A percentile compares a stretch with the other conserved stretches of the same genome.
phyloP scores from a whole-genome alignment of 2,113 vertebrate genomes.

The Thalassoma bifasciatum region DNA sequence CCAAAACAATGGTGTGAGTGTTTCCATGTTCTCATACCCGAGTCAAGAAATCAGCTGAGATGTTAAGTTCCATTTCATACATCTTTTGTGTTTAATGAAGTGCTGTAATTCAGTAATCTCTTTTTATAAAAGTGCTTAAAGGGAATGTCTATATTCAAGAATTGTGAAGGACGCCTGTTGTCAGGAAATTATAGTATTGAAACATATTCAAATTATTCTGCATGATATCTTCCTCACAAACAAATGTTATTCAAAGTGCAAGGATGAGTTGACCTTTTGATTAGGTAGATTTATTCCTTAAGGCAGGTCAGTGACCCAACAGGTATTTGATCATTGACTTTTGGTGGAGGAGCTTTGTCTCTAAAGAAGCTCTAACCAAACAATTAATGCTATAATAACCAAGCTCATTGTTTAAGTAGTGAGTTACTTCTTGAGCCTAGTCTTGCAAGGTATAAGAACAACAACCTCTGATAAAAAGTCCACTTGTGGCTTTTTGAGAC shows the following conservation, averaged over 20 bases:
- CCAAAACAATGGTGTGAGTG: constrained; percentile 6
- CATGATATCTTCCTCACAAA: background rate
- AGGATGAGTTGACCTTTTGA: background rate
- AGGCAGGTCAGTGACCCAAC: background rate
- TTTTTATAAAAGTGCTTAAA: no score
- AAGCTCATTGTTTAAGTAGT: background rate
- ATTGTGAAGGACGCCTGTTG: background rate
- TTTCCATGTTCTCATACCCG: background rate
- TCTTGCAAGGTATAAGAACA: no score
- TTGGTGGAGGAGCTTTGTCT: background rate
- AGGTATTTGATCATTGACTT: background rate
- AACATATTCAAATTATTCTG: background rate
- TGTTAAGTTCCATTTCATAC: background rate
- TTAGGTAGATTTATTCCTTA: background rate
- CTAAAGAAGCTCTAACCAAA: background rate
- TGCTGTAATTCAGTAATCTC: background rate
- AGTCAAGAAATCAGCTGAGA: background rate
- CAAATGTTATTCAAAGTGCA: constrained; percentile 7
- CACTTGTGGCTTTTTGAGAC: no score
- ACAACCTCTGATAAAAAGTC: no score
- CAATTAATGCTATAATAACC: background rate
- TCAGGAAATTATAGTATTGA: background rate
- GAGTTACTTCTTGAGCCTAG: no score
- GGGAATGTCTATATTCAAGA: no score
- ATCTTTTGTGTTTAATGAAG: background rate